Conservation (phyloP, 2,888 invertebrate genomes). For the Heliconius ethilla region DNA sequence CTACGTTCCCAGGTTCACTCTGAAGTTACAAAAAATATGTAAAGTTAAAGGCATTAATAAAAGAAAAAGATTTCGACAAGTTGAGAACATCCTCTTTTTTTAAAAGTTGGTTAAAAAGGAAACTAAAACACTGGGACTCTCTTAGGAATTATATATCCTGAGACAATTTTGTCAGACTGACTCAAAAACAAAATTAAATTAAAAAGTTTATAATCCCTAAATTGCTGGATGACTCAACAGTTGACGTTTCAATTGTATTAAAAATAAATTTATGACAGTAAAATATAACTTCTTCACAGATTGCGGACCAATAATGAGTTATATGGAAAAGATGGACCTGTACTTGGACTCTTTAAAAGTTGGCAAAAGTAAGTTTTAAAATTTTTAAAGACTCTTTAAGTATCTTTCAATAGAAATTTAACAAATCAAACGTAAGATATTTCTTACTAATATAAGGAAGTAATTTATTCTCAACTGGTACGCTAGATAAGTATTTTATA, state of each 20-base stretch:
- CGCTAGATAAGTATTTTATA: too few species aligned
- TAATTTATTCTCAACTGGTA: too few species aligned
- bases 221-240: neutral
- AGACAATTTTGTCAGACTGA: neutral
- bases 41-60: too few species aligned
- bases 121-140: too few species aligned
- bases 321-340: constrained; percentile 72
- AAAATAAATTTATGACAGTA: neutral
- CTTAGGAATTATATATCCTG: too few species aligned
- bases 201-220: neutral
- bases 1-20: neutral
- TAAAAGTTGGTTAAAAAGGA: too few species aligned
- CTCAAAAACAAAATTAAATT: neutral
- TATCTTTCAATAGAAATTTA: too few species aligned
- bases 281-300: constrained; percentile 40
- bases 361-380: constrained; percentile 73
- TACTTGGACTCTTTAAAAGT: constrained; percentile 75
- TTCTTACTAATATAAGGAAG: too few species aligned
- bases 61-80: too few species aligned
- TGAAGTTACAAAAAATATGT: neutral
- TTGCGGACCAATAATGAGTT: constrained; percentile 63
- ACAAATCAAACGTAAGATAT: too few species aligned
- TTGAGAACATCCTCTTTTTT: too few species aligned
- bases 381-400: too few species aligned
- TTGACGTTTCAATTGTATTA: neutral